Conservation (phyloP, 2,797 vertebrate genomes). For the Molossus alvarezi region DNA sequence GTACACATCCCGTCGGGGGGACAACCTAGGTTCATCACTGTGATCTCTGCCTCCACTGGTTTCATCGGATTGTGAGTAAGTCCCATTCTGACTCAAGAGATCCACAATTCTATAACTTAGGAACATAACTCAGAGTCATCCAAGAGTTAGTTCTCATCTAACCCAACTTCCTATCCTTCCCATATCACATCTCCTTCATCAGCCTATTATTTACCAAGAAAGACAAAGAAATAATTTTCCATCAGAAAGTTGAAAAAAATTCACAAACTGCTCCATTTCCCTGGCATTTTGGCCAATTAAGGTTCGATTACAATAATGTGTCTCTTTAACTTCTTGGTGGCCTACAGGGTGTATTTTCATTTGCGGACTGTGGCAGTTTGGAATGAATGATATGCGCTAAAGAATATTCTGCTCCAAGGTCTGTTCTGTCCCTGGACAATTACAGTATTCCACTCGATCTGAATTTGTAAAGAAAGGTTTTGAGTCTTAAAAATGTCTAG, state of each 20-base stretch:
- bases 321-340: constrained; percentile 36
- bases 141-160: neutral
- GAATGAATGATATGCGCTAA: neutral
- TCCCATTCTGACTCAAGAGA: constrained; percentile 31
- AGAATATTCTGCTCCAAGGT: neutral
- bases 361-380: neutral
- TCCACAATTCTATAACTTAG: neutral
- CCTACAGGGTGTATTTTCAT: neutral
- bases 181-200: neutral
- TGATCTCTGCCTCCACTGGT: neutral
- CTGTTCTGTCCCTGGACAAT: neutral
- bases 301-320: neutral
- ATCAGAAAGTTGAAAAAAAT: neutral
- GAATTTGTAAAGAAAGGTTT: constrained; percentile 73
- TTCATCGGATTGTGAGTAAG: neutral
- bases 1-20: neutral
- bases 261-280: neutral
- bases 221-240: constrained; percentile 17
- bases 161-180: neutral
- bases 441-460: constrained; percentile 41
- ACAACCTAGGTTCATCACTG: neutral
- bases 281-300: neutral
- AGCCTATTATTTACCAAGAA: neutral
- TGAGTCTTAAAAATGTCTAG: constrained; percentile 67
- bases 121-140: neutral